Evolutionary conservation across 2,888 invertebrate genomes (phyloP).

Genomic region (Macropis europaea): DNA sequence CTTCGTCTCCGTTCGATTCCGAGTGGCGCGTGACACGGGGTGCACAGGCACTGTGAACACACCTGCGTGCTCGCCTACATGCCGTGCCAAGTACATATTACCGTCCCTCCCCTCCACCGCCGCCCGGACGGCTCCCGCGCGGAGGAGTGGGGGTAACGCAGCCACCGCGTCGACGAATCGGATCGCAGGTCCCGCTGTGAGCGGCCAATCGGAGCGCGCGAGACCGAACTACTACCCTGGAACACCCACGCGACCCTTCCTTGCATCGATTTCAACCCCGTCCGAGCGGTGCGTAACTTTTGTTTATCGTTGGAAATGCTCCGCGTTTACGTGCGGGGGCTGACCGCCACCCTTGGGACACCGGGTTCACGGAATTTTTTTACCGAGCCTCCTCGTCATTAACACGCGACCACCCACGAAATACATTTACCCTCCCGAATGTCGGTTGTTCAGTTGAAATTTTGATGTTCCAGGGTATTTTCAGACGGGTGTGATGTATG

Average conservation of each 20-base stretch:
- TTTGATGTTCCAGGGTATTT: too few relatives aligned
- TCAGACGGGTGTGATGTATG: too few relatives aligned
- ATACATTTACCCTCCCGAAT: too few relatives aligned
- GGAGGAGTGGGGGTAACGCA: constrained; percentile 11
- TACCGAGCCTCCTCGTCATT: too few relatives aligned
- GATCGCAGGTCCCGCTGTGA: constrained; percentile 18
- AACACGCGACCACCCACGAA: constrained; percentile 3
- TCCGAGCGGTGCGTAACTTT: constrained; percentile 34
- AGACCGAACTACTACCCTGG: constrained; percentile 51
- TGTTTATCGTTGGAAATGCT: constrained; percentile 43
- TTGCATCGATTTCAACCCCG: constrained; percentile 62
- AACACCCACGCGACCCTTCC: constrained; percentile 63
- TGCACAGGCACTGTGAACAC: constrained; percentile 54
- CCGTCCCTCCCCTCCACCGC: constrained; percentile 8
- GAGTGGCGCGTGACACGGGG: constrained; percentile 53
- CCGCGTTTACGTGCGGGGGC: constrained; percentile 22
- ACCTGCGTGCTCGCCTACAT: constrained; percentile 47
- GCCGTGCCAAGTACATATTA: constrained; percentile 25
- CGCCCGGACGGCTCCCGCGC: neutral
- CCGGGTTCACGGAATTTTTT: constrained; percentile 12
- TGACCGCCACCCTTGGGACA: neutral
- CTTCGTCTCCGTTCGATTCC: constrained; percentile 33
- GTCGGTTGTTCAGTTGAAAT: too few relatives aligned
- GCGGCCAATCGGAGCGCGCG: constrained; percentile 39
- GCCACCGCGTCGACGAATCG: constrained; percentile 38